A percentile compares a stretch with the other conserved stretches of the same genome.
phyloP scores from a whole-genome alignment of 2,113 vertebrate genomes.

The Lophius piscatorius region DNA sequence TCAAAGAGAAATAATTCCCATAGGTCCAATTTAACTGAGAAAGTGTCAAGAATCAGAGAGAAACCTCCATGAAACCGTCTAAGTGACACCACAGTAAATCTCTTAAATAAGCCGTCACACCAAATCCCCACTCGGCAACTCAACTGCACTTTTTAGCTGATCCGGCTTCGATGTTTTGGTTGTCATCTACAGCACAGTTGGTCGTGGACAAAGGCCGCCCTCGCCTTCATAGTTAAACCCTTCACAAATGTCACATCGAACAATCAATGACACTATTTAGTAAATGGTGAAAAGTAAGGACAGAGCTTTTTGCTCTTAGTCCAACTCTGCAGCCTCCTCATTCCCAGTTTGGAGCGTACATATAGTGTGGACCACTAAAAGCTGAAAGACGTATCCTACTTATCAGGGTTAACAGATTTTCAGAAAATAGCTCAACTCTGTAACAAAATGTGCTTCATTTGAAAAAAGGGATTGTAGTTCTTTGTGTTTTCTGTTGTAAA shows the following conservation, averaged over 20 bases:
- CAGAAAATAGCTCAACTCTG: no score
- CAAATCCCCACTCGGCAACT: slow-evolving; percentile 38
- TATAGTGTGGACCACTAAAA: no score
- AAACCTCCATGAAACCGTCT: slow-evolving; percentile 22
- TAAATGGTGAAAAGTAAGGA: no score
- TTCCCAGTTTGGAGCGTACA: no score
- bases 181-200: slow-evolving; percentile 40
- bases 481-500: no score
- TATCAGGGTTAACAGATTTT: no score
- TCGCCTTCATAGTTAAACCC: slow-evolving; percentile 26
- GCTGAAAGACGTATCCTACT: no score
- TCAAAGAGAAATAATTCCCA: slow-evolving; percentile 27
- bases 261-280: slow-evolving; percentile 9
- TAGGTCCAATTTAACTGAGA: slow-evolving; percentile 5
- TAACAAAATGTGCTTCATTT: no score
- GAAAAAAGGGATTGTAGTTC: no score
- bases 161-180: slow-evolving; percentile 40
- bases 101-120: slow-evolving; percentile 69
- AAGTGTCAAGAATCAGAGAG: slow-evolving; percentile 27
- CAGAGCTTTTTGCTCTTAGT: no score
- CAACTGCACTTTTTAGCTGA: slow-evolving; percentile 47
- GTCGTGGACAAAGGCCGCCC: slow-evolving; percentile 20
- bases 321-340: no score
- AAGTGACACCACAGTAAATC: slow-evolving; percentile 71
- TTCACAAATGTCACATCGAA: slow-evolving; percentile 56